A percentile compares a stretch with the other conserved stretches of the same genome.
phyloP scores from a whole-genome alignment of 1,140 invertebrate species.

The Temnothorax curvispinosus region DNA sequence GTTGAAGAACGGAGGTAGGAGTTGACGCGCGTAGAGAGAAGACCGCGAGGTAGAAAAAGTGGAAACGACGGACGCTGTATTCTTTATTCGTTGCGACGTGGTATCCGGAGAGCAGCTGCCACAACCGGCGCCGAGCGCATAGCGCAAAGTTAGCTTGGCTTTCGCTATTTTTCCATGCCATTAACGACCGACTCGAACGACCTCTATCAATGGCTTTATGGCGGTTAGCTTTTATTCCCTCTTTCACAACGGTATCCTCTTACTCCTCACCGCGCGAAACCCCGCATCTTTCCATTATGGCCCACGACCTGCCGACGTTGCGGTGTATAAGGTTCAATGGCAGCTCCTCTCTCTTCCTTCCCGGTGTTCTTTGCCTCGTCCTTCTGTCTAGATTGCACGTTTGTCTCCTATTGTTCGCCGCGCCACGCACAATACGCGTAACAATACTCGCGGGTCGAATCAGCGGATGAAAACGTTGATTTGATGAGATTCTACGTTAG shows the following conservation, averaged over 20 bases:
- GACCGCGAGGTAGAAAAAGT: not conserved
- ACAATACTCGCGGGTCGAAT: constrained; percentile 29
- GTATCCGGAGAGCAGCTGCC: constrained; percentile 60
- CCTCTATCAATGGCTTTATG: constrained; percentile 81
- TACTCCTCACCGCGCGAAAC: constrained; percentile 6
- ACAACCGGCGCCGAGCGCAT: constrained; percentile 45
- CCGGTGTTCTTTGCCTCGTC: not conserved
- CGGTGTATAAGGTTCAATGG: constrained; percentile 29
- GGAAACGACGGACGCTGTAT: constrained; percentile 5
- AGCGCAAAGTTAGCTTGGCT: constrained; percentile 78
- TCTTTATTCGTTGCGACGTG: constrained; percentile 52
- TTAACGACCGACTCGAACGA: constrained; percentile 81
- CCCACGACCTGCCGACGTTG: constrained; percentile 3
- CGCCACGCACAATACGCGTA: constrained; percentile 23
- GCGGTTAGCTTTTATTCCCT: constrained; percentile 78
- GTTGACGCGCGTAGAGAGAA: not conserved
- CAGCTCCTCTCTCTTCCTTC: not conserved
- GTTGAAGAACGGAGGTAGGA: not conserved
- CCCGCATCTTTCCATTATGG: constrained; percentile 40
- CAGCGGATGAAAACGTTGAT: constrained; percentile 37
- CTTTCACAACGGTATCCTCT: constrained; percentile 42
- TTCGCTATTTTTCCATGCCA: constrained; percentile 82
- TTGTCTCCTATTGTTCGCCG: constrained; percentile 50
- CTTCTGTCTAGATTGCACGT: constrained; percentile 34
- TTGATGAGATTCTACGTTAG: constrained; percentile 14